Base-by-base conservation (phyloP, 1,140 invertebrate species). In the Polypedilum vanderplanki region DNA sequence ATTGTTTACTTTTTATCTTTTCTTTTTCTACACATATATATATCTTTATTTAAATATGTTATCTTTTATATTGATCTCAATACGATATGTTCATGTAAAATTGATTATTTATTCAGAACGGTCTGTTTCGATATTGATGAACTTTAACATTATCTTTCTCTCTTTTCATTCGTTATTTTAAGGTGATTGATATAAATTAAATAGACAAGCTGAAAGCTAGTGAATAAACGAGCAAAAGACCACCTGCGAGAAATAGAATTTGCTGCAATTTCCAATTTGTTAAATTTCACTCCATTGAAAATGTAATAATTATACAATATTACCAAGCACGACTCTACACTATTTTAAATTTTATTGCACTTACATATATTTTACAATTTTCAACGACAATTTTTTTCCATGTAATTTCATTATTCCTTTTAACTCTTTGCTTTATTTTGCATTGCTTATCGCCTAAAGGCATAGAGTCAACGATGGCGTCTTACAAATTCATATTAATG, bases 331-430 rank as follows among this genome's bases (percentile, higher is more conserved):
- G 46, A 57, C 46, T 57, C 24, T 57, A n/a, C 46, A 57, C 46
- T 57, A 57, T 57, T 57, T 57, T n/a, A 57, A n/a, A 57, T 57
- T 57, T 57, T 57, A 57, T 33, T 33, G 24, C 24, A 5, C 24
- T 33, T 33, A 33, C 24, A 33, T 33, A 33, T 57, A 57, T n/a
- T 57, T 57, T 57, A 57, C 46, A 57, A 57, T 57, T 57, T 57
- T 57, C 46, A 57, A 57, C 46, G 46, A 57, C 46, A 57, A 57
- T 57, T 57, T 57, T 57, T 57, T 57, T 57, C 46, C 46, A 57
- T 57, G 46, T 57, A 57, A 57, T n/a, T 33, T 33, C 5, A 33
- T 33, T 33, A 3, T 33, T 33, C 24, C 24, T 33, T 33, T 33
- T 33, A 33, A 33, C 24, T 33, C 24, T 33, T 33, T 33, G 15